Conservation (phyloP, 92 coral and sea anemone genomes). For the Palythoa grandiflora region DNA sequence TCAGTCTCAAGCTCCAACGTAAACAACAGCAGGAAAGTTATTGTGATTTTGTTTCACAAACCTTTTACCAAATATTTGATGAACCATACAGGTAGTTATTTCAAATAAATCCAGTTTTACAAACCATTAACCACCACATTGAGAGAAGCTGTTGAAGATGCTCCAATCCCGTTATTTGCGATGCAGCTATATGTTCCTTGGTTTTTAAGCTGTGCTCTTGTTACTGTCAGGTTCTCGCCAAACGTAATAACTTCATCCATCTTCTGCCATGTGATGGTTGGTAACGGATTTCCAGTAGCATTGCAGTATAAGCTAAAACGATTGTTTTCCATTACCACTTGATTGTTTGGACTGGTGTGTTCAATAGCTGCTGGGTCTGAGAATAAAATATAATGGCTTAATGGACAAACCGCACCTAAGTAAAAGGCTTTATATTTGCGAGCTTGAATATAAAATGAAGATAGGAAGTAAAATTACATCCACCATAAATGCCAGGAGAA, state of each 20-base stretch:
- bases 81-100: too few species aligned
- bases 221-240: slow-evolving; percentile 11
- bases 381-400: too few species aligned
- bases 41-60: too few species aligned
- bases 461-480: too few species aligned
- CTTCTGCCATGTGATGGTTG: slow-evolving; percentile 60
- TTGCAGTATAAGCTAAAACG: slow-evolving; percentile 53
- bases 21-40: too few species aligned
- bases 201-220: slow-evolving; percentile 15
- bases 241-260: slow-evolving; percentile 10
- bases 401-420: too few species aligned
- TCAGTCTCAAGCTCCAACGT: too few species aligned
- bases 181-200: slow-evolving; percentile 62
- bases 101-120: neutral
- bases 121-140: slow-evolving; percentile 48
- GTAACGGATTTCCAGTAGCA: slow-evolving; percentile 70
- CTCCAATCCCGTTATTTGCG: slow-evolving; percentile 71
- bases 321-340: slow-evolving; percentile 51
- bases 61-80: too few species aligned
- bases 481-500: too few species aligned
- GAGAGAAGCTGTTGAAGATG: slow-evolving; percentile 26
- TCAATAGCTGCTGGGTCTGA: slow-evolving; percentile 28
- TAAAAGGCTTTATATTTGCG: too few species aligned
- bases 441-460: too few species aligned
- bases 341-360: slow-evolving; percentile 15